A percentile compares a stretch with the other conserved stretches of the same genome.
Conservation (phyloP, 1,140 invertebrate genomes). For the Zaprionus capensis region DNA sequence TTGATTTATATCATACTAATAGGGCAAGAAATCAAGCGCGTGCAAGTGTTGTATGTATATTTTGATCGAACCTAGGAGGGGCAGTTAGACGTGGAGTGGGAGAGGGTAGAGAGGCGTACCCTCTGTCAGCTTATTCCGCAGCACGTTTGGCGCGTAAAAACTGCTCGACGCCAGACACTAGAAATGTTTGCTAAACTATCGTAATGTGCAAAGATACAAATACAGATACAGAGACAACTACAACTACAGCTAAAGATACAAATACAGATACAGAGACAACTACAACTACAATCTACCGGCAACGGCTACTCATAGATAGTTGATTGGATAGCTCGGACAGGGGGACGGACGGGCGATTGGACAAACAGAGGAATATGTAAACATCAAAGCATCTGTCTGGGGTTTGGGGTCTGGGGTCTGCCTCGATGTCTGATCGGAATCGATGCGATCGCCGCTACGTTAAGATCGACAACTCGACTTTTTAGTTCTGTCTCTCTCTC, state of each 20-base stretch:
- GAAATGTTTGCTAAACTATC: slow-evolving; percentile 47
- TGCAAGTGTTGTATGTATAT: slow-evolving; percentile 19
- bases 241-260: background rate
- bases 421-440: slow-evolving; percentile 66
- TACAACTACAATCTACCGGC: background rate
- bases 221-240: slow-evolving; percentile 2
- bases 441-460: slow-evolving; percentile 17
- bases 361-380: slow-evolving; percentile 44
- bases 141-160: slow-evolving; percentile 40
- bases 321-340: background rate
- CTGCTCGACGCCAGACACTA: slow-evolving; percentile 22
- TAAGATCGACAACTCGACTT: slow-evolving; percentile 30
- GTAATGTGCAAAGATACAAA: slow-evolving; percentile 8
- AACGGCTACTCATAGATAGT: slow-evolving; percentile 19
- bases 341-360: slow-evolving; percentile 4
- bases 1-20: slow-evolving; percentile 1
- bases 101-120: background rate
- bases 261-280: background rate
- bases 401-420: slow-evolving; percentile 46
- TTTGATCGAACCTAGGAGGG: background rate
- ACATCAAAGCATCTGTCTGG: slow-evolving; percentile 68
- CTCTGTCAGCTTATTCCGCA: slow-evolving; percentile 30
- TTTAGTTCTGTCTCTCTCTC: slow-evolving; percentile 3
- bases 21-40: slow-evolving; percentile 32
- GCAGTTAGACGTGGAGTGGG: background rate